These are phyloP conservation scores for Latheticus oryzae DNA, from an alignment of 2,888 invertebrate genomes.

Conservation along the genomic window DNA sequence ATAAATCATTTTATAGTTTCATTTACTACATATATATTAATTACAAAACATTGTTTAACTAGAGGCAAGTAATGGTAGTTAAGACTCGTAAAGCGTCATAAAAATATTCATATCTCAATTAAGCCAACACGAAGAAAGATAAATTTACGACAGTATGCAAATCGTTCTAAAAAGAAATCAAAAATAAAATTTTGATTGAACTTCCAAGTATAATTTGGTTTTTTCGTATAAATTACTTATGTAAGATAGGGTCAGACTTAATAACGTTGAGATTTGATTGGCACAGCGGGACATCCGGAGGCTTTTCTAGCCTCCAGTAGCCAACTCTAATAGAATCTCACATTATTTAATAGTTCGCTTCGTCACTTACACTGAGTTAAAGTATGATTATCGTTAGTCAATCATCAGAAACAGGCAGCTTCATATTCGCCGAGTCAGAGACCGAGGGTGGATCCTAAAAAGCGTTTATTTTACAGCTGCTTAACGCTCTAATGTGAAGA, in stretches of 20 bases:
- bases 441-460: conserved; percentile 38
- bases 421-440: conserved; percentile 54
- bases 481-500: conserved; percentile 33
- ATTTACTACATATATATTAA: no score
- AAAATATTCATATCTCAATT: conserved; percentile 27
- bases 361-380: conserved; percentile 57
- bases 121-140: conserved; percentile 3
- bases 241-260: conserved; percentile 10
- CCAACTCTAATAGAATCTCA: conserved; percentile 58
- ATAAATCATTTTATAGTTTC: conserved; percentile 37
- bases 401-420: conserved; percentile 54
- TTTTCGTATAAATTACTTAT: conserved; percentile 11
- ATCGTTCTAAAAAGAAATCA: no score
- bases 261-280: conserved; percentile 23
- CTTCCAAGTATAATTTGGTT: conserved; percentile 4
- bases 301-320: conserved; percentile 48
- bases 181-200: no score
- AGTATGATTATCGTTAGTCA: conserved; percentile 58
- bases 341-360: conserved; percentile 57
- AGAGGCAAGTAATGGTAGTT: conserved; percentile 40
- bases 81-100: conserved; percentile 35
- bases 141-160: conserved; percentile 27
- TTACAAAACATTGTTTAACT: conserved; percentile 45
- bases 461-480: conserved; percentile 38
- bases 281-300: conserved; percentile 20